Base-by-base conservation (phyloP, 92 coral and sea anemone genomes). In the Porites rus region DNA sequence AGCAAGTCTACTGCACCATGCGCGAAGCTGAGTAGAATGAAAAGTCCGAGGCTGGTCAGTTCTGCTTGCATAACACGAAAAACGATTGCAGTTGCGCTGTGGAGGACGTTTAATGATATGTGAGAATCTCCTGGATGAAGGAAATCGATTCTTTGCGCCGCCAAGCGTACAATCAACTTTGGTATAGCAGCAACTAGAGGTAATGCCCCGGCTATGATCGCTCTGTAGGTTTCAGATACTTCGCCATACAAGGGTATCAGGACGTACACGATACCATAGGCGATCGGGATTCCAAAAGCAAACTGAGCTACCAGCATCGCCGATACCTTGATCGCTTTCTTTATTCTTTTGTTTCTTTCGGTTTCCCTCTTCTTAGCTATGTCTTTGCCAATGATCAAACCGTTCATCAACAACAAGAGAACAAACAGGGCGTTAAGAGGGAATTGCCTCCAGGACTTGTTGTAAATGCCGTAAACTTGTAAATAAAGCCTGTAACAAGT, bases 11-110 rank as follows among this genome's bases (percentile, higher is more conserved):
- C 74, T 6, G 69, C 24, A 11, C 93, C 96, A 43, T 92, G 91
- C 2, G 79, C 89, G 22, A 92, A 17, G 20, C 95, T 90, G 4
- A 94, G 86, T 6, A 84, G 92, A 14, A 91, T 69, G 65, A 91
- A 93, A 17, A 86, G 72, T 12, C 46, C 38, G 64, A 88, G 60
- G 21, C 81, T 82, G 12, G 74, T 78, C 62, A 94, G 65, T 54
- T 94, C 93, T 0, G 95, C 95, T 84, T 92, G 97, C 90, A 94
- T 81, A 28, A 86, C 87, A 10, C 97, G 92, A 63, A 85, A 92
- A 1, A 90, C 86, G 12, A 86, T 71, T 2, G 94, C 89, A 1
- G 88, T 66, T 0, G 77, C 79, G 6, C 78, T 92, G 75, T 78
- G 88, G 21, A 87, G 53, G 9, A 54, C 60, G 51, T 69, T 74